Evolutionary conservation across 2,113 vertebrate genomes (phyloP), one percentile per base, ranked within the genome.

Genomic region (Nyctereutes procyonoides): DNA sequence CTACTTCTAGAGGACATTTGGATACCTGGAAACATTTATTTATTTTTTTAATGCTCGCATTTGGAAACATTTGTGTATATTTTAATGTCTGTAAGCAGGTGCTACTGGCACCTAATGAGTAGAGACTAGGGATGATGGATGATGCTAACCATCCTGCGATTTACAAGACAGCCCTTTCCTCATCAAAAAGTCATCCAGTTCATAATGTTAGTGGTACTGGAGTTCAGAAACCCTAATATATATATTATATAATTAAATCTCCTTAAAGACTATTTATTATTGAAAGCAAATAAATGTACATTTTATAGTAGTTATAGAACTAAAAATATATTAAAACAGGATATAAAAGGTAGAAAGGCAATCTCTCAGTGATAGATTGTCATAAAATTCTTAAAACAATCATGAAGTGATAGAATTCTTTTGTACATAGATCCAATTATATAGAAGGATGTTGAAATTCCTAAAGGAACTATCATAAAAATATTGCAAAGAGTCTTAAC

Each of bases 91-190:
- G 6, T 15, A 55, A 15, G 6, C 13, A 4, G 4, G 12, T 69
- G 11, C 22, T 55, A 22, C 10, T 14, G 35, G 8, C 1, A 77
- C 7, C 28, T 19, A 20, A 8, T 30, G 8, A 1, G n/a, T 60
- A 62, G 38, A 71, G 53, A 71, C 6, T 8, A 60, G 3, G 17
- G 11, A 30, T 30, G n/a, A 12, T 55, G 17, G 11, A 30, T 30
- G n/a, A 12, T 55, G 24, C 3, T 38, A 17, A 43, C 13, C 2
- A 55, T 15, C 4, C 2, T 43, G 43, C 9, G 55, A 56, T 65
- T 16, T 30, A 13, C 9, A 76, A 10, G 13, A 43, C 1, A 63
- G 19, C 0, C 1, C 10, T 43, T 13, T 28, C 7, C 6, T 15
- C 5, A 32, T 22, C 5, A 26, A 69, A 51, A 15, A 53, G 83